These are phyloP conservation scores for Patella pellucida DNA, from an alignment of 2,888 invertebrate genomes.

Conservation along the genomic window DNA sequence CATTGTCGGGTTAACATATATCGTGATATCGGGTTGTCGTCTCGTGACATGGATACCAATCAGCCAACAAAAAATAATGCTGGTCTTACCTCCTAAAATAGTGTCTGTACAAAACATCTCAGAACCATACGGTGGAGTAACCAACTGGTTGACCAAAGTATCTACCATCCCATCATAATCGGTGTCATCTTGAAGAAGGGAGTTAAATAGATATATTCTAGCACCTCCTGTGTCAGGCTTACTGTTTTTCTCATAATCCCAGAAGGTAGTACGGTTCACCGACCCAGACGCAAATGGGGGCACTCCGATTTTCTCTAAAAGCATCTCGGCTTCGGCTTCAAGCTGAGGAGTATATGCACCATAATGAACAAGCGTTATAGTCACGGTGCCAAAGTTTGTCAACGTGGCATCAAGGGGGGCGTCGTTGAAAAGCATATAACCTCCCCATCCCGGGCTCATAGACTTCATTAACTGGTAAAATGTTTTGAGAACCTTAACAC, in stretches of 20 bases:
- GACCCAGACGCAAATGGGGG: background rate
- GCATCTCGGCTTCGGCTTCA: no score
- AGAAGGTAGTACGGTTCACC: background rate
- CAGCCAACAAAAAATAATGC: no score
- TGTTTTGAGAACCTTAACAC: background rate
- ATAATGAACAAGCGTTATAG: background rate
- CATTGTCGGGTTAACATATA: no score
- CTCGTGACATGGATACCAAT: no score
- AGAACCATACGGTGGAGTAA: background rate
- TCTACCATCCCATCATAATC: background rate
- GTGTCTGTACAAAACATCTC: background rate
- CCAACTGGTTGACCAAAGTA: background rate
- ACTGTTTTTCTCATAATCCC: slow-evolving; percentile 6
- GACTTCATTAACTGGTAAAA: background rate
- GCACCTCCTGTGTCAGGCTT: background rate
- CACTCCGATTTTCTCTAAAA: background rate
- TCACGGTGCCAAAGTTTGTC: background rate
- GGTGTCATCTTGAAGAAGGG: background rate
- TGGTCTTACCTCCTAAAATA: background rate
- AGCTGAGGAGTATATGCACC: background rate
- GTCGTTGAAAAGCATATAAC: slow-evolving; percentile 4
- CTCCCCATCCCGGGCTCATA: slow-evolving; percentile 1
- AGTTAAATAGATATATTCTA: background rate
- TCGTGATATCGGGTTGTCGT: no score
- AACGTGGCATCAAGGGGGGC: background rate